Conservation (phyloP, 2,888 invertebrate species). For the Pteria penguin region DNA sequence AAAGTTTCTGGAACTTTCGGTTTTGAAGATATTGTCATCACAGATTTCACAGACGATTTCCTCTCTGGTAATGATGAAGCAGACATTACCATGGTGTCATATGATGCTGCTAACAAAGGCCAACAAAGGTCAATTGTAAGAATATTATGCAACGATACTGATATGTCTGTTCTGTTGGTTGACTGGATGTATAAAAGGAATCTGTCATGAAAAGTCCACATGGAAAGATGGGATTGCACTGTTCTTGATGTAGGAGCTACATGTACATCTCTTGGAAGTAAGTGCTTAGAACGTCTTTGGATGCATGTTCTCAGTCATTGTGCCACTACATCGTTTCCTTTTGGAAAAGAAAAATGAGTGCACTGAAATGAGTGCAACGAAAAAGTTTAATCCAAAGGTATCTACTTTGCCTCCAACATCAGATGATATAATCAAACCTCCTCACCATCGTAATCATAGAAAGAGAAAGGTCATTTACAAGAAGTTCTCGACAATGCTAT, state of each 20-base stretch:
- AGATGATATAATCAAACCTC: too few species aligned
- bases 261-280: neutral
- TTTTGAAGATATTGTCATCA: neutral
- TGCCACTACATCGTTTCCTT: too few species aligned
- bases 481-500: too few species aligned
- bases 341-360: too few species aligned
- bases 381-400: constrained; percentile 6
- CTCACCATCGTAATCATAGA: too few species aligned
- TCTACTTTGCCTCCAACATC: constrained; percentile 35
- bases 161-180: neutral
- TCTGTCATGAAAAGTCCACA: constrained; percentile 5
- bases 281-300: too few species aligned
- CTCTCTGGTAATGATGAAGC: neutral
- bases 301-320: too few species aligned
- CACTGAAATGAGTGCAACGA: too few species aligned
- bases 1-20: neutral
- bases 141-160: neutral
- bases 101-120: too few species aligned
- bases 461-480: constrained; percentile 21
- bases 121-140: neutral
- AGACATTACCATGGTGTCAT: neutral
- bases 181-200: constrained; percentile 7
- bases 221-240: constrained; percentile 23
- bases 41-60: neutral
- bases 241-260: neutral